These are phyloP conservation scores for Tachypleus tridentatus DNA, from an alignment of 1,140 invertebrate genomes.

Conservation along the genomic window DNA sequence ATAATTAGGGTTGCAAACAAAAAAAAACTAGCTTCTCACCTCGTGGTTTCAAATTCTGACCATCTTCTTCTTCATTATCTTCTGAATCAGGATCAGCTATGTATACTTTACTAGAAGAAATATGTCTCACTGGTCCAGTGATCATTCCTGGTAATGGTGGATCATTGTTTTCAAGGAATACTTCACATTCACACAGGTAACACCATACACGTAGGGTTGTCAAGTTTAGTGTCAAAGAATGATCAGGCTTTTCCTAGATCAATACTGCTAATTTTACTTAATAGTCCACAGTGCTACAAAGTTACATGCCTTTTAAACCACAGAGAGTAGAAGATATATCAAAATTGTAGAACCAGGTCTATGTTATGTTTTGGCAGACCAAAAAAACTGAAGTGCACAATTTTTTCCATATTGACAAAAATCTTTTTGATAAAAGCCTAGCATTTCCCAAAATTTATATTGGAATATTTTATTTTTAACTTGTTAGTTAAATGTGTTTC, in stretches of 20 bases:
- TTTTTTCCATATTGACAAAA: too few species aligned
- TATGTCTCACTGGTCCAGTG: constrained; percentile 4
- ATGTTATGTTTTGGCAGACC: too few species aligned
- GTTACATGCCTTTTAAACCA: too few species aligned
- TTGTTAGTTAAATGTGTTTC: too few species aligned
- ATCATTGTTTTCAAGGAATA: constrained; percentile 41
- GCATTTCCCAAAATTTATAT: too few species aligned
- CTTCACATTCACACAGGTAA: constrained; percentile 62
- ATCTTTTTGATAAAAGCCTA: too few species aligned
- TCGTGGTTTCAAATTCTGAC: constrained; percentile 33
- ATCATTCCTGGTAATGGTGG: constrained; percentile 29
- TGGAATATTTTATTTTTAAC: too few species aligned
- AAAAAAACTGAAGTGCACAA: too few species aligned
- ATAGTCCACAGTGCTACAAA: too few species aligned
- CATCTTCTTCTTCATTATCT: constrained; percentile 39
- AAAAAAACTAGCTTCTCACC: constrained; percentile 24
- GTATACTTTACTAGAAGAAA: constrained; percentile 8
- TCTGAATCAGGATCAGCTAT: constrained; percentile 33
- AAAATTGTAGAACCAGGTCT: too few species aligned
- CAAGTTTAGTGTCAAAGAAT: constrained; percentile 71
- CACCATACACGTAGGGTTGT: constrained; percentile 72
- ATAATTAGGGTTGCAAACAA: not conserved
- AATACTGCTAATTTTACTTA: too few species aligned
- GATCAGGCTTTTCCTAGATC: constrained; percentile 46
- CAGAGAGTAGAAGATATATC: too few species aligned